phyloP scores from a whole-genome alignment of 2,797 vertebrate species.

The Acipenser ruthenus region DNA sequence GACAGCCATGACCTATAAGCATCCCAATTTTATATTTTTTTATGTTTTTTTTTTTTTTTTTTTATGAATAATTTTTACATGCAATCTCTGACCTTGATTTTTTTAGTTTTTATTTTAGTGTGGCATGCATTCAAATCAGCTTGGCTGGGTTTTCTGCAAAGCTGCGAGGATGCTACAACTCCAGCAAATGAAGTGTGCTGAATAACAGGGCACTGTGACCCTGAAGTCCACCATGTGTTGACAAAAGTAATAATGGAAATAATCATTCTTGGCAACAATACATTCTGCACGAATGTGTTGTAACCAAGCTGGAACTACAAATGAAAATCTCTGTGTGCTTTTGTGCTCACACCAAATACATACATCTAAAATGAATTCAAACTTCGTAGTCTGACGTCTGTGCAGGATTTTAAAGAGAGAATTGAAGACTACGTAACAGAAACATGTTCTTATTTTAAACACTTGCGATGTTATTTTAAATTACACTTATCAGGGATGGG shows the following conservation, averaged over 20 bases:
- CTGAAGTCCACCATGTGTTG: conserved; percentile 10
- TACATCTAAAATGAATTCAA: conserved; percentile 20
- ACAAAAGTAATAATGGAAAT: conserved; percentile 22
- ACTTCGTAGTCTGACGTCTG: no score
- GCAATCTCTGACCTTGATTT: conserved; percentile 31
- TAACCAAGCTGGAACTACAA: background rate
- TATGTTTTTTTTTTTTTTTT: conserved; percentile 13
- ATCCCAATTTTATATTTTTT: conserved; percentile 30
- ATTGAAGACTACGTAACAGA: no score
- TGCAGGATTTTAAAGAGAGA: no score
- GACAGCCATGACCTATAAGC: conserved; percentile 53
- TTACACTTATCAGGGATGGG: no score
- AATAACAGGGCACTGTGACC: conserved; percentile 18
- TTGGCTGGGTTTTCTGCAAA: conserved; percentile 13
- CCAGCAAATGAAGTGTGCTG: conserved; percentile 10
- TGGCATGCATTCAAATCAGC: conserved; percentile 25
- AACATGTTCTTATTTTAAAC: no score
- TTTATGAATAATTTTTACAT: conserved; percentile 38
- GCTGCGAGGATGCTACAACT: conserved; percentile 8
- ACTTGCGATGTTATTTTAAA: no score
- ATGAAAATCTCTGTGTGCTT: background rate
- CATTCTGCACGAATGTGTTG: background rate
- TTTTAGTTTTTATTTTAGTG: conserved; percentile 13
- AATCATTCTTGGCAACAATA: conserved; percentile 7
- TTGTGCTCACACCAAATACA: conserved; percentile 45